Evolutionary conservation across 1,140 invertebrate genomes (phyloP).

Genomic region (Drosophila baimaii): DNA sequence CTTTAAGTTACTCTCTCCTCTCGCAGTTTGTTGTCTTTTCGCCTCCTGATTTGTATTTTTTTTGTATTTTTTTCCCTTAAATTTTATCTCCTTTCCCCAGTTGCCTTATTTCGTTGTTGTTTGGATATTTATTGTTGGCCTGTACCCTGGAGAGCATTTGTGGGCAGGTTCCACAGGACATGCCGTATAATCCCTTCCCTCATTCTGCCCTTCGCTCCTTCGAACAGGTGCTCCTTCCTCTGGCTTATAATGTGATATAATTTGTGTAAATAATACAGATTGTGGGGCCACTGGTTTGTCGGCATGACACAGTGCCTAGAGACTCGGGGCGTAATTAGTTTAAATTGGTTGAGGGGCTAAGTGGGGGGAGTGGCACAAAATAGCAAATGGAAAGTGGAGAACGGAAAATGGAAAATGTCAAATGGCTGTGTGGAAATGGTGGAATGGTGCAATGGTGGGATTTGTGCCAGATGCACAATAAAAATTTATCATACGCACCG

Average conservation of each 20-base stretch:
- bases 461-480: constrained; percentile 59
- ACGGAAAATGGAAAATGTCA: constrained; percentile 2
- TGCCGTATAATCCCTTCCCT: constrained; percentile 22
- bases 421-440: constrained; percentile 13
- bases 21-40: not conserved
- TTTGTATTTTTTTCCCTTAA: not conserved
- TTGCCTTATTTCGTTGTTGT: constrained; percentile 5
- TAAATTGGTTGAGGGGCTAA: constrained; percentile 20
- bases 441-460: constrained; percentile 26
- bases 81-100: not conserved
- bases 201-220: not conserved
- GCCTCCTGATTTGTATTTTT: not conserved
- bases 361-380: constrained; percentile 3
- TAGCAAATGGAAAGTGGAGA: constrained; percentile 1
- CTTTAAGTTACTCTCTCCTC: not conserved
- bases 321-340: constrained; percentile 38
- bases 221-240: constrained; percentile 3
- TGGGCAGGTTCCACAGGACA: constrained; percentile 3
- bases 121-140: constrained; percentile 17
- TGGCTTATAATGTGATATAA: constrained; percentile 34
- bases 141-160: not conserved
- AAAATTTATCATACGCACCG: constrained; percentile 81
- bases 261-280: constrained; percentile 53
- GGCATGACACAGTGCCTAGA: constrained; percentile 36
- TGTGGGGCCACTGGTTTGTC: constrained; percentile 20